A percentile compares a stretch with the other conserved stretches of the same genome.
Conservation (phyloP, 2,888 invertebrate genomes). For the Geophilus truncorum region DNA sequence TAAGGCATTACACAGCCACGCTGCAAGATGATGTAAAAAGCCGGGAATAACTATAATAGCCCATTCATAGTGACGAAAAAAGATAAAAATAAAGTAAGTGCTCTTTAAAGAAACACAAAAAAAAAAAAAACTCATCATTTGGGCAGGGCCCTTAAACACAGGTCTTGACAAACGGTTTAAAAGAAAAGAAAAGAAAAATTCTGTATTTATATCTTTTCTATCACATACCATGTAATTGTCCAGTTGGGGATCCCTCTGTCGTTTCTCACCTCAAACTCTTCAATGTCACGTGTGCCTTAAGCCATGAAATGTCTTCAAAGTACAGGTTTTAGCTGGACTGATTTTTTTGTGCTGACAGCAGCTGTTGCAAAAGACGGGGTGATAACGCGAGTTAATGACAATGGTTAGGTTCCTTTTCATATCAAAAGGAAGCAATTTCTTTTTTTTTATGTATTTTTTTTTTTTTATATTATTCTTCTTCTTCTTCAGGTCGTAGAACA, state of each 20-base stretch:
- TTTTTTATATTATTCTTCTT: background rate
- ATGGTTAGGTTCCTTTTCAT: slow-evolving; percentile 10
- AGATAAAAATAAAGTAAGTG: background rate
- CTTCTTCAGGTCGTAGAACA: background rate
- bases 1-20: too few relatives aligned
- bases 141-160: background rate
- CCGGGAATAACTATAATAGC: background rate
- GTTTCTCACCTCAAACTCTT: background rate
- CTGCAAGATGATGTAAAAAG: too few relatives aligned
- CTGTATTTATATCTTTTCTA: background rate
- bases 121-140: slow-evolving; percentile 1
- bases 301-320: slow-evolving; percentile 5
- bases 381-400: slow-evolving; percentile 10
- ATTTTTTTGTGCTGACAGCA: slow-evolving; percentile 1
- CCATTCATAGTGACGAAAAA: background rate
- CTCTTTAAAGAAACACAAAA: background rate
- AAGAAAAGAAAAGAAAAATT: background rate
- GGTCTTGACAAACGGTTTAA: background rate
- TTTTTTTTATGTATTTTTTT: background rate
- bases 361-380: slow-evolving; percentile 2
- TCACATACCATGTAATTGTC: background rate
- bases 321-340: slow-evolving; percentile 1
- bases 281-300: slow-evolving; percentile 5
- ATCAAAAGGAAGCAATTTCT: background rate
- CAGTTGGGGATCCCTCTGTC: background rate